Evolutionary conservation across 2,888 invertebrate species (phyloP).

Genomic region (Noctua fimbriata): DNA sequence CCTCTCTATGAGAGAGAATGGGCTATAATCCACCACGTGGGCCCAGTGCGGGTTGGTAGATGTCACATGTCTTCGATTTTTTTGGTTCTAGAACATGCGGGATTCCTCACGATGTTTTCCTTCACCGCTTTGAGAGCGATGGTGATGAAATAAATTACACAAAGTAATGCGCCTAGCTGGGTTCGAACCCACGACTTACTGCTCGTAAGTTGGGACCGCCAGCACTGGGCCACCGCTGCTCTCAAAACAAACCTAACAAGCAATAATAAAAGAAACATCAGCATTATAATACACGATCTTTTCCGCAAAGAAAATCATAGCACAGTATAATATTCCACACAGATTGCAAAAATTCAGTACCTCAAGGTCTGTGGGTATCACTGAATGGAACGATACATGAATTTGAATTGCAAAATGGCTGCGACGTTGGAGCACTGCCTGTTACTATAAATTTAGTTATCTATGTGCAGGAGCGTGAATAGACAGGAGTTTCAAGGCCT

Average conservation of each 20-base stretch:
- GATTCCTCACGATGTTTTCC: too few species aligned
- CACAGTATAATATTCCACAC: slow-evolving; percentile 23
- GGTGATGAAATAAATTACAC: too few species aligned
- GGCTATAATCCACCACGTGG: too few species aligned
- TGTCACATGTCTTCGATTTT: too few species aligned
- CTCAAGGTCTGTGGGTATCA: slow-evolving; percentile 34
- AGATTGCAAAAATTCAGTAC: slow-evolving; percentile 49
- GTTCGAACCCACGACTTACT: too few species aligned
- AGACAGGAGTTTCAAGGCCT: slow-evolving; percentile 26
- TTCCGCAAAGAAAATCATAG: not conserved
- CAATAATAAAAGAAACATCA: slow-evolving; percentile 3
- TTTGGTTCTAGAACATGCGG: too few species aligned
- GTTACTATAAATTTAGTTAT: slow-evolving; percentile 56
- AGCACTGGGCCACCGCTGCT: too few species aligned
- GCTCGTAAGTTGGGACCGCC: too few species aligned
- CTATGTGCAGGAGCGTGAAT: slow-evolving; percentile 38
- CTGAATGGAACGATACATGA: slow-evolving; percentile 50
- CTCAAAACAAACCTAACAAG: not conserved
- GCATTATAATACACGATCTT: not conserved
- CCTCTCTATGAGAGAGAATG: too few species aligned
- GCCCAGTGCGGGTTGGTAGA: too few species aligned
- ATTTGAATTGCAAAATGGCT: slow-evolving; percentile 63
- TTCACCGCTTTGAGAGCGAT: too few species aligned
- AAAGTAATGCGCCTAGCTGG: too few species aligned
- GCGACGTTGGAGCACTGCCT: slow-evolving; percentile 26